These are phyloP conservation scores for Chirona hameri DNA, from an alignment of 2,888 invertebrate genomes.

Conservation along the genomic window DNA sequence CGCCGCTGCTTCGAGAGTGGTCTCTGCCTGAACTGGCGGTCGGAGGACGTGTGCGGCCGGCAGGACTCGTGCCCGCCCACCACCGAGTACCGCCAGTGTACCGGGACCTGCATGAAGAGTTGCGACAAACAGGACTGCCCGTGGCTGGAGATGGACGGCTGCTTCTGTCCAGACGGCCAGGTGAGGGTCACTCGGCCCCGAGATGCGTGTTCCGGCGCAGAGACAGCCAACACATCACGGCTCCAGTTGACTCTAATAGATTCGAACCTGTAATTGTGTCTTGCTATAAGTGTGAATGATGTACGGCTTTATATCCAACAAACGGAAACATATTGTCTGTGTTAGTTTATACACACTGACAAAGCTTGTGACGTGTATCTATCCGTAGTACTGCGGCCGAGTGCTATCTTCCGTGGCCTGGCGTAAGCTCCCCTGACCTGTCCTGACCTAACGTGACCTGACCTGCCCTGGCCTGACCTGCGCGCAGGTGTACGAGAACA, in stretches of 20 bases:
- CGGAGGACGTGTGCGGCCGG: slow-evolving; percentile 60
- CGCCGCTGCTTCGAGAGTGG: slow-evolving; percentile 65
- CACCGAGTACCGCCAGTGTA: slow-evolving; percentile 55
- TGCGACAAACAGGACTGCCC: slow-evolving; percentile 59
- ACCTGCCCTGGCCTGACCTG: slow-evolving; percentile 14
- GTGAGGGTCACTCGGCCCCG: slow-evolving; percentile 46
- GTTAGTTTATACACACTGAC: too few relatives aligned
- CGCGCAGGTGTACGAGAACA: slow-evolving; percentile 61
- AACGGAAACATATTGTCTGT: too few relatives aligned
- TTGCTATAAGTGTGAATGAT: too few relatives aligned
- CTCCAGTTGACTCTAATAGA: too few relatives aligned
- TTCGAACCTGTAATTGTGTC: too few relatives aligned
- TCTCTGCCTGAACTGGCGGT: slow-evolving; percentile 71
- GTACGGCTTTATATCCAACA: too few relatives aligned
- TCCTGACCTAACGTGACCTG: not conserved
- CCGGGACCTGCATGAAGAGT: slow-evolving; percentile 60
- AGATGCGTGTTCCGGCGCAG: too few relatives aligned
- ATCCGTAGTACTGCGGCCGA: too few relatives aligned
- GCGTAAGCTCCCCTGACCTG: too few relatives aligned
- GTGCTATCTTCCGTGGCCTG: too few relatives aligned
- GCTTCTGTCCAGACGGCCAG: slow-evolving; percentile 75
- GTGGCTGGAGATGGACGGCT: slow-evolving; percentile 63
- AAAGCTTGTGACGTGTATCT: too few relatives aligned
- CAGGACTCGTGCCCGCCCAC: slow-evolving; percentile 52
- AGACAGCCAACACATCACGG: too few relatives aligned